These are phyloP conservation scores for Ginglymostoma cirratum DNA, from an alignment of 2,113 vertebrate genomes.

Conservation along the genomic window DNA sequence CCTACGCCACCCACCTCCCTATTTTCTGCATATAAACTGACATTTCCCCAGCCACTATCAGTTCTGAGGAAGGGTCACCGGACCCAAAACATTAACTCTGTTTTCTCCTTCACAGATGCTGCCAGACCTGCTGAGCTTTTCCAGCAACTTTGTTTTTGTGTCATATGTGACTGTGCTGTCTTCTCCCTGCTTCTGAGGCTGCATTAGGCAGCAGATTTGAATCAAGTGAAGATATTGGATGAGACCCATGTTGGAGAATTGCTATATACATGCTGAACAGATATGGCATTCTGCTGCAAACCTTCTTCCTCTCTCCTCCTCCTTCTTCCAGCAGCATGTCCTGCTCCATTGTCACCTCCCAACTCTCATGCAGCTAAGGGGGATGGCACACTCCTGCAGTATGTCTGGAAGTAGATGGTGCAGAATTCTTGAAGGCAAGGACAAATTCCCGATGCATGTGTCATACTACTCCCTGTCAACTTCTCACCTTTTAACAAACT, in stretches of 20 bases:
- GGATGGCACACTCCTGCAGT: not conserved
- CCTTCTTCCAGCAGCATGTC: not conserved
- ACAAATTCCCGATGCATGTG: not conserved
- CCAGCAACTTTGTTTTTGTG: too few relatives aligned
- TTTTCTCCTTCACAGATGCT: too few relatives aligned
- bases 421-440: not conserved
- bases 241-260: not conserved
- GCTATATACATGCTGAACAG: not conserved
- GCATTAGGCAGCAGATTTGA: too few relatives aligned
- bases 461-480: not conserved
- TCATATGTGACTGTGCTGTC: too few relatives aligned
- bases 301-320: not conserved
- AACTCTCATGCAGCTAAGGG: not conserved
- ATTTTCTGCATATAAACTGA: too few relatives aligned
- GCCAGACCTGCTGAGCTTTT: too few relatives aligned
- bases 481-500: not conserved
- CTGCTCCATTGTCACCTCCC: not conserved
- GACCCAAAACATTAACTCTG: too few relatives aligned
- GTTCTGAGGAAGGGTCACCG: too few relatives aligned
- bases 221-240: too few relatives aligned
- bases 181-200: too few relatives aligned
- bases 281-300: not conserved
- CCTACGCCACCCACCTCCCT: too few relatives aligned
- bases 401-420: not conserved
- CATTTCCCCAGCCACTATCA: too few relatives aligned